phyloP scores from a whole-genome alignment of 2,113 vertebrate genomes.

The Aspidoscelis tigris region DNA sequence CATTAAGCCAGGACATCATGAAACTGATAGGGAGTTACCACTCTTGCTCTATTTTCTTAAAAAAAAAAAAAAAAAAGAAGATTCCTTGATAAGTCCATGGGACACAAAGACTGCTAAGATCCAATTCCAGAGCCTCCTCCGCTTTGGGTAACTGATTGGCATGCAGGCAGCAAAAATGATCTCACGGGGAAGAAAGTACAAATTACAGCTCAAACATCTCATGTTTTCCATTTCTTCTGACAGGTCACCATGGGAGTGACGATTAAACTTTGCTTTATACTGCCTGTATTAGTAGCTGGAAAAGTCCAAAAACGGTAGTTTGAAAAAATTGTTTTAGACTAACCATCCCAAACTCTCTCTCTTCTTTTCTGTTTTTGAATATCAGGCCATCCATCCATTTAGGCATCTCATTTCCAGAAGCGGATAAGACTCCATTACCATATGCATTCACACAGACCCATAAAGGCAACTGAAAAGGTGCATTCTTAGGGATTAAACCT shows the following conservation, averaged over 20 bases:
- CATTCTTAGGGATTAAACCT: not conserved
- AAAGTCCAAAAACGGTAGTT: not conserved
- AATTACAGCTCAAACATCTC: not conserved
- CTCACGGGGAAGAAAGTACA: not conserved
- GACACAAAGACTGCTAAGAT: no score
- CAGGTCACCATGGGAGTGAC: not conserved
- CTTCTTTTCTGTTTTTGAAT: not conserved
- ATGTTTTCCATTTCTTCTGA: not conserved
- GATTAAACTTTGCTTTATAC: not conserved
- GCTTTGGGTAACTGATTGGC: not conserved
- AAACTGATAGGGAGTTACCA: not conserved
- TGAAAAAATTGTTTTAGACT: not conserved
- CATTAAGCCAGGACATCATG: not conserved
- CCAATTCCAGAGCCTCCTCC: not conserved
- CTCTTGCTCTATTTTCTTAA: not conserved
- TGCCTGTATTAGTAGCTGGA: not conserved
- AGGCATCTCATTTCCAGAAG: no score
- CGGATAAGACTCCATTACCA: not conserved
- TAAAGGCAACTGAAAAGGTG: not conserved
- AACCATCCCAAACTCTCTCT: not conserved
- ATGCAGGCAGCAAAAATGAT: not conserved
- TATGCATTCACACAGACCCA: not conserved
- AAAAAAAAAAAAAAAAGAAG: no score
- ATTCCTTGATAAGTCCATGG: no score
- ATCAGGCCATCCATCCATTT: no score